Base-by-base conservation (phyloP, 2,888 invertebrate genomes). In the Eristalinus aeneus region DNA sequence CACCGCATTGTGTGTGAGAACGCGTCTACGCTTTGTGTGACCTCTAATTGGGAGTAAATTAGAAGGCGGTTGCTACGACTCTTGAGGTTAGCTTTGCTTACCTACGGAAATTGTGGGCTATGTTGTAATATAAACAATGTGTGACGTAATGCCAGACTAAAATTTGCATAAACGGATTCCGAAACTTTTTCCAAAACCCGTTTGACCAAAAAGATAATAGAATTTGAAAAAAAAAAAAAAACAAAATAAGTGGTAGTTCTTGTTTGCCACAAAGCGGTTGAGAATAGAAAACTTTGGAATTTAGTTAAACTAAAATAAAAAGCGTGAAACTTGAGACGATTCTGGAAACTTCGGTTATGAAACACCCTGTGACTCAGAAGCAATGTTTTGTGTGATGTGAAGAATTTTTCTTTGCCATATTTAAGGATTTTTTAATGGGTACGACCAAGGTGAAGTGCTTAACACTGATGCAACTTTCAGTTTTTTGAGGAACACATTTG, bases 121-220 rank as follows among this genome's bases (percentile, higher is more conserved):
- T 56, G 16, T 23, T 56, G 4, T 1, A 20, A 9, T 8, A 11
- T 6, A 54, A 22, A 11, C 20, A 27, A 27, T 56, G 56, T 6
- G 56, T 56, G 56, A 56, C 56, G 56, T 46, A 46, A 16, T 16
- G n/a, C 16, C 16, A 46, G 16, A 16, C 46, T 16, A 11, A 77
- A 69, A 63, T 77, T 31, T 75, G 67, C 16, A 60, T 53, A 8
- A 68, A 56, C 36, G n/a, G 5, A 46, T 16, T 16, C 16, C 8
- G 16, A 46, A 2, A 8, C n/a, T 46, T 46, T 46, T 8, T 4
- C 16, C 1, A 16, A n/a, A 46, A 46, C 46, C 16, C 46, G 46
- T 46, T 46, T 46, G 27, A 27, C 16, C 16, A 46, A 16, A n/a
- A 46, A 46, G 46, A 16, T 34, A 34, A 34, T 34, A 9, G 34